Evolutionary conservation across 2,888 invertebrate species (phyloP).

Genomic region (Orchesella flavescens): DNA sequence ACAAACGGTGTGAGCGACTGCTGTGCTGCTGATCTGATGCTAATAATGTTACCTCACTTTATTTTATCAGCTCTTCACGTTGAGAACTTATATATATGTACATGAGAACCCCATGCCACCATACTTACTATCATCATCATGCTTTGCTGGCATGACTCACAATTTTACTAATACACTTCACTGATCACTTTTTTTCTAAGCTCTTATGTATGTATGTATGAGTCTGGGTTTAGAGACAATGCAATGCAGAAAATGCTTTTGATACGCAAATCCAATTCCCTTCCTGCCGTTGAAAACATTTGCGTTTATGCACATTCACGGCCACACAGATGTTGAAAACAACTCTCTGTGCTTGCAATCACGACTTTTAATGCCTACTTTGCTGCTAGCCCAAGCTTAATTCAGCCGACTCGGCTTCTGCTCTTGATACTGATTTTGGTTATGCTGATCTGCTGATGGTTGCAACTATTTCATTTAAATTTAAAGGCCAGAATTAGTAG

Average conservation of each 20-base stretch:
- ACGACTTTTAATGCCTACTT: neutral
- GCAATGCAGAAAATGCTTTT: neutral
- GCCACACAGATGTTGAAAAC: neutral
- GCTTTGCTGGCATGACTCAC: neutral
- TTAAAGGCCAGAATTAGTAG: constrained; percentile 16
- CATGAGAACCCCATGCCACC: too few species aligned
- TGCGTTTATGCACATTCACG: neutral
- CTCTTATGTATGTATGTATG: neutral
- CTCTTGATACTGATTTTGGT: neutral
- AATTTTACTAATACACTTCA: constrained; percentile 12
- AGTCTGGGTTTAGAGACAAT: neutral
- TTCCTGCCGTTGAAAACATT: neutral
- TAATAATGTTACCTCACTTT: constrained; percentile 12
- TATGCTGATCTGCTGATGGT: too few species aligned
- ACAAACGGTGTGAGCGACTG: too few species aligned
- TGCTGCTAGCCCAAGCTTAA: too few species aligned
- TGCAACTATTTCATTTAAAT: neutral
- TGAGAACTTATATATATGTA: neutral
- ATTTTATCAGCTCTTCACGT: neutral
- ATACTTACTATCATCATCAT: neutral
- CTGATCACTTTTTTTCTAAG: neutral
- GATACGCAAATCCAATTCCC: constrained; percentile 2
- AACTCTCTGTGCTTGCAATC: neutral
- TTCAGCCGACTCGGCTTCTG: neutral
- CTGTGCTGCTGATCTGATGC: neutral